Conservation (phyloP, 2,888 invertebrate species). For the Drosophila hamatofila region DNA sequence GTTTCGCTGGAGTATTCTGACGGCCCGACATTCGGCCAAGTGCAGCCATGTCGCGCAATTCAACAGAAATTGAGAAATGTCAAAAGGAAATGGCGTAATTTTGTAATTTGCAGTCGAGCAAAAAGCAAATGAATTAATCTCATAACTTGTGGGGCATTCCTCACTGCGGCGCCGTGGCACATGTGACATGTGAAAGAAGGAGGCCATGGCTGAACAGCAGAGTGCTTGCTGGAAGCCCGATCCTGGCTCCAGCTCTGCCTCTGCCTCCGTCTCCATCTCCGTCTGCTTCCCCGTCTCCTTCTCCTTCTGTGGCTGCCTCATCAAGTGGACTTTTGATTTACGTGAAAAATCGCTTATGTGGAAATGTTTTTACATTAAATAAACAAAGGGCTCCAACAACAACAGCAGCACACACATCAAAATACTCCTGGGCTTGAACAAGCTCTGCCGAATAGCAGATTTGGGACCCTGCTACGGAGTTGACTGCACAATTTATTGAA, state of each 20-base stretch:
- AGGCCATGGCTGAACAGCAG: slow-evolving; percentile 5
- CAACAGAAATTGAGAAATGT: slow-evolving; percentile 78
- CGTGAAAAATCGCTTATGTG: slow-evolving; percentile 78
- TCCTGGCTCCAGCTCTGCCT: not conserved
- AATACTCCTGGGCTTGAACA: slow-evolving; percentile 8
- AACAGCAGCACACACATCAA: not conserved
- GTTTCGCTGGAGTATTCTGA: slow-evolving; percentile 17
- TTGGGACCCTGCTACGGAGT: slow-evolving; percentile 45
- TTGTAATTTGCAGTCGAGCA: slow-evolving; percentile 78
- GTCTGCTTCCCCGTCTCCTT: not conserved
- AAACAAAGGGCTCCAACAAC: slow-evolving; percentile 17
- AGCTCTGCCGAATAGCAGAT: slow-evolving; percentile 8
- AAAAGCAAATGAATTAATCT: slow-evolving; percentile 78
- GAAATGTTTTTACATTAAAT: slow-evolving; percentile 71
- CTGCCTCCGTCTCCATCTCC: slow-evolving; percentile 2
- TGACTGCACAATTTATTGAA: slow-evolving; percentile 72
- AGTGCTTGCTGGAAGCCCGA: slow-evolving; percentile 2
- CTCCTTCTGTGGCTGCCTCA: slow-evolving; percentile 17
- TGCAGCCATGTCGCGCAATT: slow-evolving; percentile 60
- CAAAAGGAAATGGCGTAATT: slow-evolving; percentile 77
- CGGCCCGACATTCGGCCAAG: slow-evolving; percentile 38
- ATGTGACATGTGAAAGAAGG: slow-evolving; percentile 23
- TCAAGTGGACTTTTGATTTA: slow-evolving; percentile 73
- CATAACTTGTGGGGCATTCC: slow-evolving; percentile 50
- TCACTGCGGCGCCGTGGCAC: slow-evolving; percentile 28